Evolutionary conservation across 2,888 invertebrate genomes (phyloP), one percentile per base, ranked within the genome.

Genomic region (Ormyrus labotus): DNA sequence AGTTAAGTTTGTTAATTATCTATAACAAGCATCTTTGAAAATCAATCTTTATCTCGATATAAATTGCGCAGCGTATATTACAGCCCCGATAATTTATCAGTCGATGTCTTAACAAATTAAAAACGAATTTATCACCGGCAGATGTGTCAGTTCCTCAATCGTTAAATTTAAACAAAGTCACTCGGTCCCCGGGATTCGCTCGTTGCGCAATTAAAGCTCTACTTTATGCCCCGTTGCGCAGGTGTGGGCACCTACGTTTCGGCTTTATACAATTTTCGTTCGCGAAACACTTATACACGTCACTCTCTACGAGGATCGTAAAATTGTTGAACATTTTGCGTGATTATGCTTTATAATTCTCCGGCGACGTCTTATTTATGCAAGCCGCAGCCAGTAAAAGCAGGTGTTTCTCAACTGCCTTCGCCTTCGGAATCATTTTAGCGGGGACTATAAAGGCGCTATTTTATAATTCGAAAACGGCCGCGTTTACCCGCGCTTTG

Each of bases 281-380:
- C 47, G 69, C 34, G 60, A 70, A 64, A 60, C 65, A 64, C 72
- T 65, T 13, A 68, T 11, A 45, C 51, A 6, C 58, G 7, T 51
- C 11, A 4, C 64, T 50, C 34, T 51, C 45, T 9, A 47, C 48
- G 34, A 10, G 7, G 76, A 76, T 79, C 81, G 55, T 81, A 81
- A 81, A 81, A 68, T 79, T 72, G 81, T 81, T 74, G 13, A 76
- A 71, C 72, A 72, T 79, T 76, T 65, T 57, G 65, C 47, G 55
- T 72, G 78, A 75, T 81, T 78, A 72, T 72, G 72, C 72, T 78
- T 72, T 76, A 67, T 70, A 77, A 81, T 69, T 45, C 51, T 50
- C 69, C 69, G 51, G 8, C 50, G 13, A 78, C 68, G 68, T 77
- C 80, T 81, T 72, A 63, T 80, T 80, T 78, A 74, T 77, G 58